These are phyloP conservation scores for Anthopleura sola DNA, from an alignment of 64 coral and sea anemone genomes.

Conservation along the genomic window DNA sequence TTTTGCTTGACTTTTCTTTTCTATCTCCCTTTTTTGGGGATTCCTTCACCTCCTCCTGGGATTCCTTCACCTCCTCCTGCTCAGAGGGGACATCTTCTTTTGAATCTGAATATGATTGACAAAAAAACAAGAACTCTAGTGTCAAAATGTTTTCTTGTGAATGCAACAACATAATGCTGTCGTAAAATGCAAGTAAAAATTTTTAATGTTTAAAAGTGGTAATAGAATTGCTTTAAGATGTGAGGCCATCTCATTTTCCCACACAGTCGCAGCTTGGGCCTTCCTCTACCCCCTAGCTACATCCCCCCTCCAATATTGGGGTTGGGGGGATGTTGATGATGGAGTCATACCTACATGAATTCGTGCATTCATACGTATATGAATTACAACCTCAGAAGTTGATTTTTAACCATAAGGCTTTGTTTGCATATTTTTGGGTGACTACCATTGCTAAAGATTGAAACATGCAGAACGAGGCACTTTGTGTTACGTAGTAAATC, in stretches of 20 bases:
- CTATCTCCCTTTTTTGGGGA: not conserved
- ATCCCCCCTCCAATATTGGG: too few species aligned
- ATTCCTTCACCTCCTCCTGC: not conserved
- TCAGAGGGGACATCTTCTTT: constrained; percentile 1
- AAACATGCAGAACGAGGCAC: too few species aligned
- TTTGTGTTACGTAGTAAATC: too few species aligned
- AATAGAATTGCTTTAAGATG: too few species aligned
- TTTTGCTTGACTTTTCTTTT: constrained; percentile 17
- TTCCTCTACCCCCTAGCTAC: too few species aligned
- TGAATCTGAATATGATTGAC: not conserved
- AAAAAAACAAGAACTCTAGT: not conserved
- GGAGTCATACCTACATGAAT: not conserved
- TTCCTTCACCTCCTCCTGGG: not conserved
- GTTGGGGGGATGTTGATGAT: too few species aligned
- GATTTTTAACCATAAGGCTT: not conserved
- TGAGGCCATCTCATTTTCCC: too few species aligned
- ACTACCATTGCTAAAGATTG: too few species aligned
- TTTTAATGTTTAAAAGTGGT: too few species aligned
- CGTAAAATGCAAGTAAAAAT: too few species aligned
- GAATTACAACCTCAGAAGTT: not conserved
- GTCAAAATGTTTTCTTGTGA: not conserved
- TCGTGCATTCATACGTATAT: not conserved
- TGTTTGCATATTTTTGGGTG: not conserved
- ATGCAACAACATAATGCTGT: not conserved
- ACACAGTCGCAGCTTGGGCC: too few species aligned